Conservation (phyloP, 2,797 vertebrate genomes). For the Oophaga sylvatica region DNA sequence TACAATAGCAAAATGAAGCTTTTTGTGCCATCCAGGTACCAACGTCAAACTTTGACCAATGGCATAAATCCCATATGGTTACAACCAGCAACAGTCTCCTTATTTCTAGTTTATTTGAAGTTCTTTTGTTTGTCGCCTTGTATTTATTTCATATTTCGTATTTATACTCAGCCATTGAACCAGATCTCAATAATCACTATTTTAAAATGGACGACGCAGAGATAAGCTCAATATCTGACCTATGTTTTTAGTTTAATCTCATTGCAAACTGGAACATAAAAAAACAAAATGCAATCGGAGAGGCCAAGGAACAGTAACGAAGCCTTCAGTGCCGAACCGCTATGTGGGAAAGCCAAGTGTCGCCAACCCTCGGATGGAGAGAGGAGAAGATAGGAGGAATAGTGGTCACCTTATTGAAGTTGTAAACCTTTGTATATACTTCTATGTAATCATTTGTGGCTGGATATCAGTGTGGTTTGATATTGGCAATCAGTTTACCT, state of each 20-base stretch:
- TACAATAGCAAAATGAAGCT: constrained; percentile 26
- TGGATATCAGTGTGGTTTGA: constrained; percentile 40
- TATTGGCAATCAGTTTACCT: constrained; percentile 22
- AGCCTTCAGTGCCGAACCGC: not conserved
- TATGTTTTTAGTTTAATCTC: constrained; percentile 5
- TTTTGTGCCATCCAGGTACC: constrained; percentile 42
- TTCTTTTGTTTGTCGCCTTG: constrained; percentile 26
- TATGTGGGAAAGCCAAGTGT: not conserved
- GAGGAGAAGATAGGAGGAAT: not conserved
- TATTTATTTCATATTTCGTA: constrained; percentile 41
- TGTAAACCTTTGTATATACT: constrained; percentile 46
- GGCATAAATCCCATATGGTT: constrained; percentile 35
- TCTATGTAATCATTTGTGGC: constrained; percentile 43
- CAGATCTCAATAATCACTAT: constrained; percentile 5
- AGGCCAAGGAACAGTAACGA: constrained; percentile 10
- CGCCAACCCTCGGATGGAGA: not conserved
- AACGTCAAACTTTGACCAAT: constrained; percentile 39
- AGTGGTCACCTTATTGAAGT: not conserved
- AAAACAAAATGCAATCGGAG: constrained; percentile 3
- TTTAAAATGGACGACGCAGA: not conserved
- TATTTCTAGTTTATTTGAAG: constrained; percentile 13
- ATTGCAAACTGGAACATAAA: constrained; percentile 11
- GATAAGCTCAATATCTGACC: constrained; percentile 9
- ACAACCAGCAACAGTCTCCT: constrained; percentile 45
- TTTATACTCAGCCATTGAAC: constrained; percentile 35